Conservation (phyloP, 2,113 vertebrate species). For the Psilopogon haemacephalus region DNA sequence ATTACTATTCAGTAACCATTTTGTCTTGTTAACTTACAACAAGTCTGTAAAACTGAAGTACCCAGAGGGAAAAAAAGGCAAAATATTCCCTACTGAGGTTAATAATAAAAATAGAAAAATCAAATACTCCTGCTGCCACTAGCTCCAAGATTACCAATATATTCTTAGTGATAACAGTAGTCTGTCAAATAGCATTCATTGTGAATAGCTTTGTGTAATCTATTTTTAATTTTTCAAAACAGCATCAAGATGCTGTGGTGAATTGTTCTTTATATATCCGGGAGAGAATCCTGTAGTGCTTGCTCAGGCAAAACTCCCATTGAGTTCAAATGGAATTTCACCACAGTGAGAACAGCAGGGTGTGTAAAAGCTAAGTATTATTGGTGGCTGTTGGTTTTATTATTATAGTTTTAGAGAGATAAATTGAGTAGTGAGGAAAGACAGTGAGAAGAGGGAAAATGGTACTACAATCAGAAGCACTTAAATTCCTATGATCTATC, state of each 20-base stretch:
- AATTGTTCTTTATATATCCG: slow-evolving; percentile 36
- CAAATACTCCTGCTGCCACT: slow-evolving; percentile 14
- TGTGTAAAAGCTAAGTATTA: background rate
- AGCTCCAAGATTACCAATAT: slow-evolving; percentile 12
- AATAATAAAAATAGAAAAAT: slow-evolving; percentile 51
- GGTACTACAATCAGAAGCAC: background rate
- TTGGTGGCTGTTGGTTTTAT: background rate
- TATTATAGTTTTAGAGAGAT: background rate
- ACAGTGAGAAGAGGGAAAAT: background rate
- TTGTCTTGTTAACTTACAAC: slow-evolving; percentile 74
- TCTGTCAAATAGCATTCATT: slow-evolving; percentile 22
- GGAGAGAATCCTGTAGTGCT: slow-evolving; percentile 11
- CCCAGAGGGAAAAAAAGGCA: background rate
- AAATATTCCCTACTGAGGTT: slow-evolving; percentile 53
- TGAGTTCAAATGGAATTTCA: slow-evolving; percentile 56
- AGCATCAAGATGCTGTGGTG: background rate
- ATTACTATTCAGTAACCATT: slow-evolving; percentile 56
- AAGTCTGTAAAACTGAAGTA: slow-evolving; percentile 61
- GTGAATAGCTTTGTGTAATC: slow-evolving; percentile 13
- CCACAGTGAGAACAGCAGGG: background rate
- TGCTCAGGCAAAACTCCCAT: slow-evolving; percentile 36
- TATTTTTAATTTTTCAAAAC: slow-evolving; percentile 39
- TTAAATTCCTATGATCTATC: background rate
- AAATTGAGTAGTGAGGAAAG: background rate
- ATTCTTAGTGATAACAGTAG: background rate